Evolutionary conservation across 2,888 invertebrate species (phyloP).

Genomic region (Nomada flava): DNA sequence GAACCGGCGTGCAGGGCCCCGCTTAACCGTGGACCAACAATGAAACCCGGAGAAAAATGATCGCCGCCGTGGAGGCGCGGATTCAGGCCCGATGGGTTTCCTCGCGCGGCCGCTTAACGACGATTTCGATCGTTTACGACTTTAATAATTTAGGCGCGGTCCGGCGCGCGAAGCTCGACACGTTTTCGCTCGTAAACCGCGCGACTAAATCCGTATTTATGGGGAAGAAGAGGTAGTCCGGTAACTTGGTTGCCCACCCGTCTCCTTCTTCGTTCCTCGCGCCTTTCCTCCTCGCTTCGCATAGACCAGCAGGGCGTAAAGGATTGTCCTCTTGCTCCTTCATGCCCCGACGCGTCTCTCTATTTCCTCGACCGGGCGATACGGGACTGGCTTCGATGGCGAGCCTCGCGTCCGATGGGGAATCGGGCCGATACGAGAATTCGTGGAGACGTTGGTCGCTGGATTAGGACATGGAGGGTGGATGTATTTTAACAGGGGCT

Average conservation of each 20-base stretch:
- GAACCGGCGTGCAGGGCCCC: slow-evolving; percentile 39
- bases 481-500: no score
- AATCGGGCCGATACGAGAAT: slow-evolving; percentile 39
- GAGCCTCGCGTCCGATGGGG: background rate
- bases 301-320: background rate
- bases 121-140: slow-evolving; percentile 84
- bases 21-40: slow-evolving; percentile 64
- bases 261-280: slow-evolving; percentile 48
- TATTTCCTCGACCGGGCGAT: slow-evolving; percentile 13
- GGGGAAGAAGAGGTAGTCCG: slow-evolving; percentile 78
- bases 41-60: slow-evolving; percentile 71
- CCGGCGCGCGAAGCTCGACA: slow-evolving; percentile 82
- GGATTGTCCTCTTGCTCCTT: slow-evolving; percentile 20
- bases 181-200: slow-evolving; percentile 83
- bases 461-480: background rate
- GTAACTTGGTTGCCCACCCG: slow-evolving; percentile 46
- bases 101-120: slow-evolving; percentile 82
- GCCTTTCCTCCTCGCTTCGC: slow-evolving; percentile 34
- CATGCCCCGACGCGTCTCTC: slow-evolving; percentile 6
- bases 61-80: slow-evolving; percentile 67
- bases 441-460: background rate
- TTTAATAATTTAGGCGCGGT: slow-evolving; percentile 84
- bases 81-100: slow-evolving; percentile 73
- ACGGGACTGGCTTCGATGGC: background rate
- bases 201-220: slow-evolving; percentile 84